Base-by-base conservation (phyloP, 2,888 invertebrate species). In the Brenthis ino region DNA sequence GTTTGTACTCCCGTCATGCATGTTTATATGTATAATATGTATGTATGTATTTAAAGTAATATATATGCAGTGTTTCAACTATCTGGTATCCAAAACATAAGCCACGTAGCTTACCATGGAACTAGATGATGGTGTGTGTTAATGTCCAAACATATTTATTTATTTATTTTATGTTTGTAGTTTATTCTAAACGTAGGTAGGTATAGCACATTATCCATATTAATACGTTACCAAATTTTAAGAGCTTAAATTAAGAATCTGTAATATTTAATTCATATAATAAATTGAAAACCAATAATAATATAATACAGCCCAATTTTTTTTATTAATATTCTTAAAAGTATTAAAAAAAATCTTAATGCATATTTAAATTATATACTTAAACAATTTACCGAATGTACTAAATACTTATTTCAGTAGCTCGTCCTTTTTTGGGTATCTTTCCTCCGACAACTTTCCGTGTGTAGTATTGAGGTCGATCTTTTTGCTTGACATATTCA, bases 401-500 rank as follows among this genome's bases (percentile, higher is more conserved):
- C 73, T 73, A 69, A 75, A 76, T 75, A 73, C 77, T 72, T 69
- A 64, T 72, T 73, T 51, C 73, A 70, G 73, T 69, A 57, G 67
- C 56, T 60, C 65, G 14, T 61, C 78, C 58, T 73, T 75, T 77
- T 74, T 72, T 61, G 67, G 77, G 77, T 48, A 58, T 60, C 65
- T 65, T 68, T 58, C 57, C 68, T 55, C 68, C 73, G 64, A 70
- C 79, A 77, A 77, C 75, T 77, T 78, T 77, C 79, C 79, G 73
- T 76, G 65, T 72, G 57, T 57, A 76, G 68, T 61, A 78, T 76
- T 76, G 74, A 76, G 78, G 78, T 77, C 78, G 75, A 70, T 73
- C 69, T 73, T 77, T 78, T 77, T 73, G 70, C 67, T 56, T 60
- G 67, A 75, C 74, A 64, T 77, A 76, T 76, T 72, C 56, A 72